Evolutionary conservation across 2,888 invertebrate species (phyloP), one percentile per base, ranked within the genome.

Genomic region (Dolichomitus sp.): DNA sequence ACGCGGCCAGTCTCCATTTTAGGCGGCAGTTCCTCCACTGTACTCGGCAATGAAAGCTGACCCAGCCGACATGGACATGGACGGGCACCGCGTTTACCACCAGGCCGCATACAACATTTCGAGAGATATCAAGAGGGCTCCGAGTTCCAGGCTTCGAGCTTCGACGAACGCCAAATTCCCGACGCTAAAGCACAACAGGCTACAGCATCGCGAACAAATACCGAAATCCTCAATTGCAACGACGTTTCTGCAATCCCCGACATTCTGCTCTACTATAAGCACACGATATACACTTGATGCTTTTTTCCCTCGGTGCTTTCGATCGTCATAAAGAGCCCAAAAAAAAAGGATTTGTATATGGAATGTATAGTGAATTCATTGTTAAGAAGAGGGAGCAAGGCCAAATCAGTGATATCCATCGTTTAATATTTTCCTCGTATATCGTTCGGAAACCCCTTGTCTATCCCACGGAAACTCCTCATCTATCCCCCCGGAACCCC

Each of bases 1-100:
- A 61, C 57, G 48, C 57, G 75, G 48, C 45, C 57, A 59, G 75
- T 66, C 70, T 57, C 76, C 75, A 76, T 81, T 81, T 81, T 66
- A 72, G 81, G 76, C 57, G 70, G 50, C 80, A 50, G 65, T 75
- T 80, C 52, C 54, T 75, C 23, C 33, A 17, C 48, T 4, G 33
- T 37, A 19, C 40, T 30, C 42, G 11, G 17, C 65, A 59, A 76
- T 81, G 50, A 81, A 81, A 76, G 81, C 75, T 33, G 33, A 12
- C 3, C 54, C 50, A 19, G 7, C 19, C 9, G n/a, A 7, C 48
- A 17, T 11, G 50, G 11, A 17, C 12, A 27, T 27, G 6, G n/a
- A 27, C 54, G 27, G 54, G 12, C 52, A 12, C 5, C 27, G 12
- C 54, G 54, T 54, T 54, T 27, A 23, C 54, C 19, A 52, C 50